These are phyloP conservation scores for Micromys minutus DNA, from an alignment of 2,113 vertebrate species.

Conservation along the genomic window DNA sequence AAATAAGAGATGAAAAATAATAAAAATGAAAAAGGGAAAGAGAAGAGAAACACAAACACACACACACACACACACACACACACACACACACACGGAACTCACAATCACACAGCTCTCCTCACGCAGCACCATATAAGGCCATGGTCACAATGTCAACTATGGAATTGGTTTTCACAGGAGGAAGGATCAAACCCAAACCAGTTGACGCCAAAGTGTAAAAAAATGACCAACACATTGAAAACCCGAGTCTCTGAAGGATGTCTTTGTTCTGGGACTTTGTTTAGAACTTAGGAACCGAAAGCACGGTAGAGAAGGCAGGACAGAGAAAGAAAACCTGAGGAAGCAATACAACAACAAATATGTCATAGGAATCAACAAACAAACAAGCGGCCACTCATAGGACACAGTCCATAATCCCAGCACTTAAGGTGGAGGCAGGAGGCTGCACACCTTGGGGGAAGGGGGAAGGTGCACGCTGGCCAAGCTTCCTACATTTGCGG, in stretches of 20 bases:
- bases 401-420: not conserved
- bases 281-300: not conserved
- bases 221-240: not conserved
- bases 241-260: not conserved
- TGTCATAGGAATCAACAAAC: not conserved
- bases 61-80: no score
- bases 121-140: accelerated
- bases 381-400: no score
- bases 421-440: not conserved
- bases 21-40: not conserved
- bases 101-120: no score
- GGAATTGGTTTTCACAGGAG: not conserved
- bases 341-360: not conserved
- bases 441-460: no score
- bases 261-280: not conserved
- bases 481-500: not conserved
- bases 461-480: not conserved
- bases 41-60: not conserved
- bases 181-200: not conserved
- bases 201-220: not conserved
- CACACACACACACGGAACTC: no score
- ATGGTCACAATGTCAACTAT: not conserved
- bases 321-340: not conserved
- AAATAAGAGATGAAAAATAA: not conserved
- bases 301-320: not conserved